phyloP scores from a whole-genome alignment of 2,113 vertebrate genomes.

The Acinonyx jubatus region DNA sequence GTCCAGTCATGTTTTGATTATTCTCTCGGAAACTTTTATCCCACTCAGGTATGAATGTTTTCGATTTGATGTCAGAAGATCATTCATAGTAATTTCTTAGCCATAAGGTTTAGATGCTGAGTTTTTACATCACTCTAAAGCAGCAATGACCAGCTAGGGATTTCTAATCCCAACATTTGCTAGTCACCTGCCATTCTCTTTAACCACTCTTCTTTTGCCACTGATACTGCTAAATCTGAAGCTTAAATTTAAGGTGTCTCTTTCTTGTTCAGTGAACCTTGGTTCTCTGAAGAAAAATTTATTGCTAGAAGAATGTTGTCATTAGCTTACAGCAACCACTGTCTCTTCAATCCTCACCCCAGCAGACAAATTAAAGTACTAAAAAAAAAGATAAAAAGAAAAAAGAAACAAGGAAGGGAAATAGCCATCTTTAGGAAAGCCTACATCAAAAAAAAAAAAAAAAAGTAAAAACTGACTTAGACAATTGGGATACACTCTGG shows the following conservation, averaged over 20 bases:
- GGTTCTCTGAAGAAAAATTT: background rate
- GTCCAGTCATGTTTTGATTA: constrained; percentile 65
- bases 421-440: background rate
- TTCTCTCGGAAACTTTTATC: constrained; percentile 57
- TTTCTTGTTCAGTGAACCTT: background rate
- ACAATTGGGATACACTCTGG: fast-evolving
- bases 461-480: background rate
- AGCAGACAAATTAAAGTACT: background rate
- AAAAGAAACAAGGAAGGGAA: fast-evolving
- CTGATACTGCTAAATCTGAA: background rate
- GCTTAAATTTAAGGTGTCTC: background rate
- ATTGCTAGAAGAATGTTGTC: background rate
- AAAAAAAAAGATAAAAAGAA: background rate
- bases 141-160: background rate
- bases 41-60: constrained; percentile 38
- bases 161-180: background rate
- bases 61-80: background rate
- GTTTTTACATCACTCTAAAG: background rate
- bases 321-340: background rate
- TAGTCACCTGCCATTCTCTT: background rate
- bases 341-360: background rate
- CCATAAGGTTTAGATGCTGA: background rate
- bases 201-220: background rate
- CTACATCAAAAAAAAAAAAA: background rate
- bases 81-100: background rate